Evolutionary conservation across 2,797 vertebrate genomes (phyloP), one percentile per base, ranked within the genome.

Genomic region (Poecilia gillii): DNA sequence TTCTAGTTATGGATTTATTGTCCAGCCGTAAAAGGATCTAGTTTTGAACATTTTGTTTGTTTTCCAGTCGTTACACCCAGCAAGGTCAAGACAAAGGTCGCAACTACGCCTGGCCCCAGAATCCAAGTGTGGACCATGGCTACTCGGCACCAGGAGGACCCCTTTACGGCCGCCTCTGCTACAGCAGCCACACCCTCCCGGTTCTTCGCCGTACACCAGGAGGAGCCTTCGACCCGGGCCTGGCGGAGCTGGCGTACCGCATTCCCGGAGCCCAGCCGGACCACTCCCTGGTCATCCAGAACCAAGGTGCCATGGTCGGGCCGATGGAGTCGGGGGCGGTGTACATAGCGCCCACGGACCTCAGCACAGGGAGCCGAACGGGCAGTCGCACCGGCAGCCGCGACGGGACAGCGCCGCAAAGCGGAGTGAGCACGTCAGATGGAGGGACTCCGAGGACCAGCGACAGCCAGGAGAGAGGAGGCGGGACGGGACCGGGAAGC

Each of bases 131-230:
- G 81, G 96, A 96, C 6, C 91, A 90, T 23, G 92, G 83, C 87
- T 96, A 94, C 90, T 83, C 92, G 0, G 92, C 78, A 25, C 90
- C 92, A 2, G 91, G 88, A 2, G 93, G 94, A 28, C 90, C 96
- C 41, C 86, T 96, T n/a, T 96, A 96, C 0, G 95, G 96, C 1
- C 95, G 95, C 11, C 89, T 96, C 39, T 96, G 95, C 83, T 96
- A 96, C 92, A 96, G 95, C 93, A 96, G 96, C 89, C 96, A 96
- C 90, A 96, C 96, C 0, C 85, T 96, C 12, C 96, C 96, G 0
- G 94, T 95, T n/a, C 93, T 95, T 7, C 94, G 95, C 0, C 95
- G 94, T 25, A 39, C 94, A 4, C 94, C 94, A 2, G 94, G 92
- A 0, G 94, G 91, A 8, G 84, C 91, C 0, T 94, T 95, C 0